Percentiles rank a stretch among this genome's conserved stretches.
phyloP scores from a whole-genome alignment of 2,113 vertebrate genomes.

The Argyrosomus japonicus region DNA sequence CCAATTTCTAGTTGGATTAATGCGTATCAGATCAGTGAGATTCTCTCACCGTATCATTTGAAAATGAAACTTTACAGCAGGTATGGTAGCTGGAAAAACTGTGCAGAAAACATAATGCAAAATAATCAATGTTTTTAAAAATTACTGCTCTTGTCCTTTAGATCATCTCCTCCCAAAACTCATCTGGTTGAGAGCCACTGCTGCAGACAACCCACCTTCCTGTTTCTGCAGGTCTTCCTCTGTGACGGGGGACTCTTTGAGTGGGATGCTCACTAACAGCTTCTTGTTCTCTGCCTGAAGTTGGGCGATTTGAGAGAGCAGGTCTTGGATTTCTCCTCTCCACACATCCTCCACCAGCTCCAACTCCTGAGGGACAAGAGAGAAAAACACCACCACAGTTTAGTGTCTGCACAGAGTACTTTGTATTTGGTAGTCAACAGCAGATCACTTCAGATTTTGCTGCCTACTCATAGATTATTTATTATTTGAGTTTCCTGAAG shows the following conservation, averaged over 20 bases:
- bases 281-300: slow-evolving; percentile 93
- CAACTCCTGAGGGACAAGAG: slow-evolving; percentile 85
- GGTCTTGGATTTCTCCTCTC: slow-evolving; percentile 94
- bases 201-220: slow-evolving; percentile 82
- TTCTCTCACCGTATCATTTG: not conserved
- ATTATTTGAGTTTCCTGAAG: not conserved
- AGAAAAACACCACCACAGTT: not conserved
- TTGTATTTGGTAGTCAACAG: not conserved
- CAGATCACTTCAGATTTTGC: not conserved
- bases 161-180: not conserved
- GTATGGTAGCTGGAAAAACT: too few species aligned
- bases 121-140: not conserved
- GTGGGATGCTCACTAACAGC: slow-evolving; percentile 87
- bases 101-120: not conserved
- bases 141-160: not conserved
- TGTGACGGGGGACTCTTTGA: slow-evolving; percentile 83
- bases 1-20: too few species aligned
- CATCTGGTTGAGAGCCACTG: not conserved
- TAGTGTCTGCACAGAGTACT: not conserved
- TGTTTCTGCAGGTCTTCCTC: slow-evolving; percentile 91
- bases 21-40: not conserved
- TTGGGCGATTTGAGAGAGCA: slow-evolving; percentile 91
- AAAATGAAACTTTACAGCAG: not conserved
- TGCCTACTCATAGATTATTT: not conserved
- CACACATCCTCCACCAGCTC: slow-evolving; percentile 94